Percentiles rank a stretch among this genome's conserved stretches.
phyloP scores from a whole-genome alignment of 2,888 invertebrate genomes.

The Ischnura elegans region DNA sequence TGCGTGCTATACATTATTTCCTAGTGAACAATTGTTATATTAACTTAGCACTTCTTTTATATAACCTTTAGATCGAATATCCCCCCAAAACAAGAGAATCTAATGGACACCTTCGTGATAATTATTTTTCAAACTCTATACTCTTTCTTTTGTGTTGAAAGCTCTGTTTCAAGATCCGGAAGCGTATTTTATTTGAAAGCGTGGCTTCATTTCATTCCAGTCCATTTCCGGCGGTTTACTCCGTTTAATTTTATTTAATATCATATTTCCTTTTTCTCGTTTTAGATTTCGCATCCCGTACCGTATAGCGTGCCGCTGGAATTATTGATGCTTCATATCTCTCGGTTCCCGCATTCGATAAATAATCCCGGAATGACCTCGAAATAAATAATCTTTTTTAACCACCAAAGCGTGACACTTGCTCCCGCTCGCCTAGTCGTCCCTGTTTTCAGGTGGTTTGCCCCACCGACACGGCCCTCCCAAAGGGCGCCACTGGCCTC shows the following conservation, averaged over 20 bases:
- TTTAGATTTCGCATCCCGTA: background rate
- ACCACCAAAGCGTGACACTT: background rate
- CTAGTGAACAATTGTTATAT: no score
- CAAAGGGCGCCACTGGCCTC: background rate
- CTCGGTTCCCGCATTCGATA: background rate
- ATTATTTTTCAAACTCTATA: background rate
- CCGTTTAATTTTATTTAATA: background rate
- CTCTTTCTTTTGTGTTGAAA: no score
- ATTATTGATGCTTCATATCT: slow-evolving; percentile 10
- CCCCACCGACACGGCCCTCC: background rate
- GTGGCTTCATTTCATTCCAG: background rate
- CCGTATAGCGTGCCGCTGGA: slow-evolving; percentile 7
- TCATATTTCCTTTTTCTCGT: background rate
- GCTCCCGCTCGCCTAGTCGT: background rate
- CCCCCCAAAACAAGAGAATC: background rate
- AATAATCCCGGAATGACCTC: background rate
- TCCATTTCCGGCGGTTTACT: background rate
- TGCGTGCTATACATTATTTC: no score
- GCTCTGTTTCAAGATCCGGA: background rate
- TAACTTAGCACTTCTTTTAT: no score
- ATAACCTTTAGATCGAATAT: no score
- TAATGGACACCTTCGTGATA: background rate
- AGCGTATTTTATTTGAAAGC: background rate
- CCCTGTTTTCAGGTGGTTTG: background rate
- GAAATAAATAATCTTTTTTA: slow-evolving; percentile 40